Percentiles rank a stretch among this genome's conserved stretches.
Evolutionary conservation across 2,113 vertebrate genomes (phyloP).

Genomic region (Eidolon helvum): DNA sequence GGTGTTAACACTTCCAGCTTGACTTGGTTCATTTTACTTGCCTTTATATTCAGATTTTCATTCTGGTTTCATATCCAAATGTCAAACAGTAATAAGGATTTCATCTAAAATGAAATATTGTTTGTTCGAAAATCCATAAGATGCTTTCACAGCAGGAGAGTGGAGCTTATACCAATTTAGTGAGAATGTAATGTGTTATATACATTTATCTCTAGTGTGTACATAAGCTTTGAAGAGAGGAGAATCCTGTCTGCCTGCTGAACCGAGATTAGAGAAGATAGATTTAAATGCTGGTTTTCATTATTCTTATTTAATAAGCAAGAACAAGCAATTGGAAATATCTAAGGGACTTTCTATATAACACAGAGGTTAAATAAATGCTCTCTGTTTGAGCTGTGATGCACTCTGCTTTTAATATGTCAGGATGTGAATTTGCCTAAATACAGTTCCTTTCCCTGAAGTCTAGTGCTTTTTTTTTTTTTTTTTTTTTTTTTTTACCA

Average conservation of each 20-base stretch:
- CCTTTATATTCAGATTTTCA: slow-evolving; percentile 33
- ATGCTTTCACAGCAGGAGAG: background rate
- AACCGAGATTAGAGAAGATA: slow-evolving; percentile 32
- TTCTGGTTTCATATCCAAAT: background rate
- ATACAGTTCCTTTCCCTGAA: background rate
- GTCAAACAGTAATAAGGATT: slow-evolving; percentile 32
- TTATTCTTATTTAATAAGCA: slow-evolving; percentile 6
- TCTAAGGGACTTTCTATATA: background rate
- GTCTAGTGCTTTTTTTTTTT: background rate
- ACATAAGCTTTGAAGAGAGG: slow-evolving; percentile 4
- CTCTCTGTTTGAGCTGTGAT: background rate
- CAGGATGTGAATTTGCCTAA: background rate
- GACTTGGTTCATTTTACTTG: background rate
- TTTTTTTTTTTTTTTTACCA: background rate
- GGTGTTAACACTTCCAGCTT: background rate
- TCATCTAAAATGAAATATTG: slow-evolving; percentile 24
- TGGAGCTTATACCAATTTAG: background rate
- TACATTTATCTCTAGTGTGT: background rate
- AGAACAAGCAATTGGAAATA: slow-evolving; percentile 5
- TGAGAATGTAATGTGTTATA: background rate
- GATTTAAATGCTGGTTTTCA: slow-evolving; percentile 33
- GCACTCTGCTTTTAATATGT: background rate
- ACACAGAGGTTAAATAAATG: background rate
- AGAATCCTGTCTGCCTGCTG: slow-evolving; percentile 4
- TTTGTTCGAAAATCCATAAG: slow-evolving; percentile 27